A percentile compares a stretch with the other conserved stretches of the same genome.
phyloP scores from a whole-genome alignment of 2,113 vertebrate species.

The Chiloscyllium plagiosum region DNA sequence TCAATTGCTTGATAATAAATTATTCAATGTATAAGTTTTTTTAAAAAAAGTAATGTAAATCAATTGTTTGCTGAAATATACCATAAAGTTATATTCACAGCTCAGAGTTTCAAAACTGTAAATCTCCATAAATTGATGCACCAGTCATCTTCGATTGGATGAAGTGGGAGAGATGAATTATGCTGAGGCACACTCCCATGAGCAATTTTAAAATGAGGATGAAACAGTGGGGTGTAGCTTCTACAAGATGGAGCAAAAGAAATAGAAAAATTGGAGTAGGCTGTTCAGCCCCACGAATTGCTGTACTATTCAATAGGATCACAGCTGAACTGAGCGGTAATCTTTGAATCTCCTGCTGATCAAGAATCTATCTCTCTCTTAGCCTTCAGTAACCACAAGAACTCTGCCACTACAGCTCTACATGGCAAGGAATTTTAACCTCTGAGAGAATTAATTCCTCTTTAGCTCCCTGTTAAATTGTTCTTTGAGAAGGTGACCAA shows the following conservation, averaged over 20 bases:
- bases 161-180: not conserved
- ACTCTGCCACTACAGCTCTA: no score
- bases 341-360: no score
- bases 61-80: conserved; percentile 15
- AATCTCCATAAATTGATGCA: not conserved
- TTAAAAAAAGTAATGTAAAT: not conserved
- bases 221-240: not conserved
- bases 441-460: no score
- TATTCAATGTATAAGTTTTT: not conserved
- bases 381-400: no score
- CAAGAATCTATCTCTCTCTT: no score
- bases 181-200: not conserved
- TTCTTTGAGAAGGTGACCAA: no score
- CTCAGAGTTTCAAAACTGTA: not conserved
- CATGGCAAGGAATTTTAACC: no score
- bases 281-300: no score
- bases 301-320: no score
- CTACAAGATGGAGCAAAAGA: not conserved
- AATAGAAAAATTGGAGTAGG: no score
- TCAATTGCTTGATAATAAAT: not conserved
- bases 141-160: not conserved
- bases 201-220: not conserved
- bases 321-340: no score
- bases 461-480: no score
- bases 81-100: not conserved